Percentiles rank a stretch among this genome's conserved stretches.
phyloP scores from a whole-genome alignment of 2,797 vertebrate genomes.

The Sylvia borin region DNA sequence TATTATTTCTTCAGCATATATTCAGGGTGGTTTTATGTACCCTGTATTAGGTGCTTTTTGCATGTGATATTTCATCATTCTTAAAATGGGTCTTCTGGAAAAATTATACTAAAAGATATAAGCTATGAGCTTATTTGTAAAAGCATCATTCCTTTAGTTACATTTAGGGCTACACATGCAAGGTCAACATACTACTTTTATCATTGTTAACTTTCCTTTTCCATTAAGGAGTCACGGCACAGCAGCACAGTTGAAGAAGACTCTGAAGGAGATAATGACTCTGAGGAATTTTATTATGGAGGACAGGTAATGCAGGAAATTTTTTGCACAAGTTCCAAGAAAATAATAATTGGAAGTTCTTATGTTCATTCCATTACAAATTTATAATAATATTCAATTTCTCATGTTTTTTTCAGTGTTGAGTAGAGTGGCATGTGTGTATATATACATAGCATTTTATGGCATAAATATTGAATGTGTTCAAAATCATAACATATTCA shows the following conservation, averaged over 20 bases:
- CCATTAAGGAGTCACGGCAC: conserved; percentile 77
- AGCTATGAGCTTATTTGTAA: background rate
- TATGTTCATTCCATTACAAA: background rate
- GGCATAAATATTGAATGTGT: background rate
- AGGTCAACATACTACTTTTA: background rate
- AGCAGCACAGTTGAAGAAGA: conserved; percentile 88
- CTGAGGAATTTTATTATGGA: conserved; percentile 91
- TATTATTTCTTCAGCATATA: background rate
- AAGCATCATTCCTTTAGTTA: background rate
- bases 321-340: background rate
- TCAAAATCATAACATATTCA: background rate
- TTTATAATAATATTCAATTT: background rate
- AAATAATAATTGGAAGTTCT: background rate
- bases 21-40: background rate
- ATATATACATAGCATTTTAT: background rate
- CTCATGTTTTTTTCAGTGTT: background rate
- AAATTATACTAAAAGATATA: background rate
- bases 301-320: conserved; percentile 81
- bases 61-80: background rate
- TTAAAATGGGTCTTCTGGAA: background rate
- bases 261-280: conserved; percentile 91
- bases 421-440: background rate
- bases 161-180: background rate
- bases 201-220: background rate
- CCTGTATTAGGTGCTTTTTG: background rate